Evolutionary conservation across 1,140 invertebrate species (phyloP).

Genomic region (Hylaeus anthracinus): DNA sequence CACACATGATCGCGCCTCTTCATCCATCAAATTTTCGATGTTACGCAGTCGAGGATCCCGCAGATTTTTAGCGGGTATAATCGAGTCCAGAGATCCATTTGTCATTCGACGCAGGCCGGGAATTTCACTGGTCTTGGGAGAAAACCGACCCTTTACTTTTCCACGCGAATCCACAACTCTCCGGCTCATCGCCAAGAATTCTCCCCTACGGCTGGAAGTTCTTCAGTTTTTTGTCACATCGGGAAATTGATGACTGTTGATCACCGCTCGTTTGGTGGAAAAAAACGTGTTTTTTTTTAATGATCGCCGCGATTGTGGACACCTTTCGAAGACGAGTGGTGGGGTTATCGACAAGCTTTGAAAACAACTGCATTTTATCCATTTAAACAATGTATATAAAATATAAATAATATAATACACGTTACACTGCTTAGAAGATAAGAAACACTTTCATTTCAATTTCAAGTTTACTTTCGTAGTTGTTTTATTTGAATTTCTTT

Average conservation of each 20-base stretch:
- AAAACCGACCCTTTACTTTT: conserved; percentile 59
- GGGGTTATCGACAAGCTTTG: background rate
- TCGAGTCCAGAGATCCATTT: conserved; percentile 76
- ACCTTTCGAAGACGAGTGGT: background rate
- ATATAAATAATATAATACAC: no score
- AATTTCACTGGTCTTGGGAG: conserved; percentile 57
- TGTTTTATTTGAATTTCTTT: no score
- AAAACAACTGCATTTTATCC: no score
- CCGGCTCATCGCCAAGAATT: conserved; percentile 48
- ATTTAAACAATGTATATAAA: no score
- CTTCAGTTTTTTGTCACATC: conserved; percentile 37
- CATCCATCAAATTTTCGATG: conserved; percentile 74
- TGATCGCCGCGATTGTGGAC: background rate
- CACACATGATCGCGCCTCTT: conserved; percentile 75
- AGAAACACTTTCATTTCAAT: no score
- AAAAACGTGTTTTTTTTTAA: background rate
- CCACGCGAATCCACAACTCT: conserved; percentile 26
- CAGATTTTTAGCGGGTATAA: conserved; percentile 67
- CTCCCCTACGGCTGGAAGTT: conserved; percentile 42
- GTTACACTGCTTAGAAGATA: no score
- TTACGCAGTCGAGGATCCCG: conserved; percentile 33
- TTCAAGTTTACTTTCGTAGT: no score
- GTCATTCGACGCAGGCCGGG: conserved; percentile 68
- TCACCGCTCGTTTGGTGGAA: background rate
- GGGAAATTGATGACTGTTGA: conserved; percentile 30